Percentiles rank a stretch among this genome's conserved stretches.
These are phyloP conservation scores for Apostichopus parvimensis DNA, from an alignment of 35 echinoderm and acorn worm species.

Conservation along the genomic window DNA sequence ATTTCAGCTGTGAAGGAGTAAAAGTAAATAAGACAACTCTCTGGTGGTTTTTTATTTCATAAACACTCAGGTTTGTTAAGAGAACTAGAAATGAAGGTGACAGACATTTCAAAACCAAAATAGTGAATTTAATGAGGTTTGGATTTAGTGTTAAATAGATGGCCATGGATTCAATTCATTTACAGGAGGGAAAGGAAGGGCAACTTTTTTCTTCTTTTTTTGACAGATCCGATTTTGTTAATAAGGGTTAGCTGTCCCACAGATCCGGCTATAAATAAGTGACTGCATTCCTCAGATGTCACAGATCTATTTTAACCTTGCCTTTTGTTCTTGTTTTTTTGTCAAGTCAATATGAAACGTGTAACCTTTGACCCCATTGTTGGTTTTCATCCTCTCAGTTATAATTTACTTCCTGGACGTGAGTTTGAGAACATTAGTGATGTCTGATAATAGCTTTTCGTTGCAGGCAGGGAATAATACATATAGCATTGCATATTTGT, in stretches of 20 bases:
- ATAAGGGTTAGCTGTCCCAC: background rate
- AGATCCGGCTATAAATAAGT: background rate
- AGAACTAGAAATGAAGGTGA: background rate
- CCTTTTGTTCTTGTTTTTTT: background rate
- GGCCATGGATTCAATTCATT: too few relatives aligned
- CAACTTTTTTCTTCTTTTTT: background rate
- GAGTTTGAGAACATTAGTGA: background rate
- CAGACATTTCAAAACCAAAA: background rate
- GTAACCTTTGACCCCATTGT: background rate
- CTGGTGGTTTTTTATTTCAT: background rate
- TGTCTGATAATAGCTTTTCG: too few relatives aligned
- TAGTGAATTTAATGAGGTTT: background rate
- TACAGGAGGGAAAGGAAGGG: too few relatives aligned
- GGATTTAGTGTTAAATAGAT: background rate
- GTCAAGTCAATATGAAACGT: background rate
- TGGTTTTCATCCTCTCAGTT: conserved; percentile 5
- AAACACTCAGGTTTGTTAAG: background rate
- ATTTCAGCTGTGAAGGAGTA: background rate
- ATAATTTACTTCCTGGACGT: conserved; percentile 17
- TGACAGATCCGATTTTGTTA: background rate
- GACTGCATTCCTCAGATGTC: background rate
- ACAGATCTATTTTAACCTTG: background rate
- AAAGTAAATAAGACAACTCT: background rate
- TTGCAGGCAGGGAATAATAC: too few relatives aligned
- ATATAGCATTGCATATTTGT: too few relatives aligned